Percentiles rank a stretch among this genome's conserved stretches.
Evolutionary conservation across 2,797 vertebrate species (phyloP).

Genomic region (Vireo griseus): DNA sequence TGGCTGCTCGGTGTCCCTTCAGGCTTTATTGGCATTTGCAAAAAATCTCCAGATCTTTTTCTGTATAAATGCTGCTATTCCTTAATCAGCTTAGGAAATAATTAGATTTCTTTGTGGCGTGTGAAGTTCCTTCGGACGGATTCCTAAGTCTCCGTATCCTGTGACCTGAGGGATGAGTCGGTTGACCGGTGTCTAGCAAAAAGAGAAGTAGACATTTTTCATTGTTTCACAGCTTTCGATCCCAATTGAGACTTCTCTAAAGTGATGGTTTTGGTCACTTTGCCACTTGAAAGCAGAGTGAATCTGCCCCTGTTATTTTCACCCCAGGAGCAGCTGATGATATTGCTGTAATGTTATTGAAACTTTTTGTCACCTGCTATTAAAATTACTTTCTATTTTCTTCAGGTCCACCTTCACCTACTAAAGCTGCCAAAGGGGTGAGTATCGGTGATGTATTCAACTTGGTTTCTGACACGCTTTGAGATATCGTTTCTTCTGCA

Average conservation of each 20-base stretch:
- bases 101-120: neutral
- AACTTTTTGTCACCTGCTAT: neutral
- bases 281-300: neutral
- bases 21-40: neutral
- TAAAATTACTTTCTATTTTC: neutral
- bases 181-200: neutral
- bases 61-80: neutral
- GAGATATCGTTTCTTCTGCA: neutral
- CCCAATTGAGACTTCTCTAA: neutral
- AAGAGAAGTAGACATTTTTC: neutral
- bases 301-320: neutral
- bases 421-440: slow-evolving; percentile 83
- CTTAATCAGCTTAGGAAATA: neutral
- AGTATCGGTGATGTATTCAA: slow-evolving; percentile 45
- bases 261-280: neutral
- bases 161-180: neutral
- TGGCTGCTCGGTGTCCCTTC: neutral
- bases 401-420: slow-evolving; percentile 92
- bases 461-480: neutral
- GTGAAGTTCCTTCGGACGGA: neutral
- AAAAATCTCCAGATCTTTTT: neutral
- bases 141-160: neutral
- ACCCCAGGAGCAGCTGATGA: neutral
- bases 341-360: neutral
- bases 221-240: neutral